Percentiles rank a stretch among this genome's conserved stretches.
Conservation (phyloP, 2,888 invertebrate genomes). For the Blastobasis lacticolella region DNA sequence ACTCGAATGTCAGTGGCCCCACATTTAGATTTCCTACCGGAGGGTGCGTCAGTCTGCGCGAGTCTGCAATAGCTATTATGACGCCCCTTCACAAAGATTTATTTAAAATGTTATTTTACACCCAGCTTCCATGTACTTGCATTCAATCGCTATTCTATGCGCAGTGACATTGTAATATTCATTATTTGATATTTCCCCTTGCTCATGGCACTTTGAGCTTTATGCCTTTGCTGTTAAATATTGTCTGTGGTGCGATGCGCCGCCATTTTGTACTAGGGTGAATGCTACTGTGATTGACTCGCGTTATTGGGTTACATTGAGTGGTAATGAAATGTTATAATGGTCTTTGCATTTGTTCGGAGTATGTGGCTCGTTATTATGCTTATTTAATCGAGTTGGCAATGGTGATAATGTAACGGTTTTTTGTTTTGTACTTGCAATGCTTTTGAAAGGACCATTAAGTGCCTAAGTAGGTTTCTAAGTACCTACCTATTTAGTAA, state of each 20-base stretch:
- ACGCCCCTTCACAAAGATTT: conserved; percentile 65
- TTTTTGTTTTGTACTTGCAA: too few species aligned
- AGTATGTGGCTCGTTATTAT: not conserved
- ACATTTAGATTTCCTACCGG: conserved; percentile 49
- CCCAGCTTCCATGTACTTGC: conserved; percentile 58
- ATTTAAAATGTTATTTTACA: conserved; percentile 74
- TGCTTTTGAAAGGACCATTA: too few species aligned
- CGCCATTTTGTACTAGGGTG: conserved; percentile 59
- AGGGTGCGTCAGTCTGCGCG: conserved; percentile 58
- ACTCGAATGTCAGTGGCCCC: conserved; percentile 27
- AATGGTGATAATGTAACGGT: too few species aligned
- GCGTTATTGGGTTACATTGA: conserved; percentile 56
- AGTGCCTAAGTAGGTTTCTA: too few species aligned
- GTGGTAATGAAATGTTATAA: conserved; percentile 38
- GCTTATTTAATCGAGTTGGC: too few species aligned
- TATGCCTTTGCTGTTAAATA: conserved; percentile 21
- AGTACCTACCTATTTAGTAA: too few species aligned
- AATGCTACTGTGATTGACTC: conserved; percentile 49
- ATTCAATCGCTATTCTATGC: conserved; percentile 44
- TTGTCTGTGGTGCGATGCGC: conserved; percentile 18
- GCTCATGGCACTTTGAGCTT: conserved; percentile 34
- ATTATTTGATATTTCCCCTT: conserved; percentile 17
- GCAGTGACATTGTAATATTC: conserved; percentile 48
- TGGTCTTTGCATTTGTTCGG: conserved; percentile 7
- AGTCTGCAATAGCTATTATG: conserved; percentile 63